A percentile compares a stretch with the other conserved stretches of the same genome.
These are phyloP conservation scores for Sebastes trivittatus DNA, from an alignment of 2,797 vertebrate genomes.

Conservation along the genomic window DNA sequence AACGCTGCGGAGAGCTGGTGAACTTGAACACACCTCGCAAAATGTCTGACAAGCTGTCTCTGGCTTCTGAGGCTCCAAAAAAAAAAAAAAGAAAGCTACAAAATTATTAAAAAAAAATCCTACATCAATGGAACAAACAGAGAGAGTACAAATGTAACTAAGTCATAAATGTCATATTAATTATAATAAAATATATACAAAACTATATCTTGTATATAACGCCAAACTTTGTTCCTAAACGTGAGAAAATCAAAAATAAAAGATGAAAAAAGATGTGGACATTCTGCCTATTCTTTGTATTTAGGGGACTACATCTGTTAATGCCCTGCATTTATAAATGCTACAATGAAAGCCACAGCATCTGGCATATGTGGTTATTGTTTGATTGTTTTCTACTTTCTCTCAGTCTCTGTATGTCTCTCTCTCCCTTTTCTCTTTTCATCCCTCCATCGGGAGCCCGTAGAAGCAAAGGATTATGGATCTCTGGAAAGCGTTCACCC, in stretches of 20 bases:
- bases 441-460: constrained; percentile 79
- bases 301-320: constrained; percentile 53
- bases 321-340: constrained; percentile 64
- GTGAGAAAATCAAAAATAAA: constrained; percentile 30
- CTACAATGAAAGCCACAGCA: constrained; percentile 76
- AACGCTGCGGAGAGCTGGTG: constrained; percentile 67
- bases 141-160: background rate
- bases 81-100: background rate
- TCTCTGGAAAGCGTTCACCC: constrained; percentile 83
- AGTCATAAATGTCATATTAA: background rate
- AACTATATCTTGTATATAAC: background rate
- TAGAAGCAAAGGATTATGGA: constrained; percentile 82
- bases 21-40: constrained; percentile 77
- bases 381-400: constrained; percentile 80
- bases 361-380: constrained; percentile 78
- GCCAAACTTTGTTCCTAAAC: constrained; percentile 33
- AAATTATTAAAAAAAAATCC: background rate
- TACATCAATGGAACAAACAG: constrained; percentile 8
- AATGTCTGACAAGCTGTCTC: constrained; percentile 74
- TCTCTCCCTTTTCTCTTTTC: constrained; percentile 74
- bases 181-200: background rate
- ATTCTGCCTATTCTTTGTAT: constrained; percentile 42
- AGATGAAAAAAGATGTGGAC: constrained; percentile 6
- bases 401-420: constrained; percentile 68
- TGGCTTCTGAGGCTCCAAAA: constrained; percentile 43